A percentile compares a stretch with the other conserved stretches of the same genome.
phyloP scores from a whole-genome alignment of 2,113 vertebrate species.

The Barnardius zonarius region DNA sequence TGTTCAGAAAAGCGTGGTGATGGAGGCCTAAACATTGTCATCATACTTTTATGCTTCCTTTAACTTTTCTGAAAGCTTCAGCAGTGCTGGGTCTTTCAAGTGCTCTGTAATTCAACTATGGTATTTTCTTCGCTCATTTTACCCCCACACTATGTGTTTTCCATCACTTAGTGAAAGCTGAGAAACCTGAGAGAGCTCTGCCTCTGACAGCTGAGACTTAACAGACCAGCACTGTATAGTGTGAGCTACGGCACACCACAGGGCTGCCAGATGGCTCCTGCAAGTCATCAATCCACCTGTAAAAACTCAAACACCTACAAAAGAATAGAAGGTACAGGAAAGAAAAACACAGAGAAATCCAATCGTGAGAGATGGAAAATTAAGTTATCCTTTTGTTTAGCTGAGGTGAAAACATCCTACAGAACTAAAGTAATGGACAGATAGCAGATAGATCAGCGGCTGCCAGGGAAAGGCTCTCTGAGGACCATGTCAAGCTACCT shows the following conservation, averaged over 20 bases:
- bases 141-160: background rate
- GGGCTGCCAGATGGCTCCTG: conserved; percentile 15
- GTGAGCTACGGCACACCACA: background rate
- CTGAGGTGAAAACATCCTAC: background rate
- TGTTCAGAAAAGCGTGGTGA: background rate
- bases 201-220: background rate
- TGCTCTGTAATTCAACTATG: background rate
- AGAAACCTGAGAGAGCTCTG: background rate
- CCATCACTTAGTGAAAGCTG: background rate
- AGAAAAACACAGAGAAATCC: background rate
- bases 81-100: background rate
- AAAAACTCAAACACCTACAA: background rate
- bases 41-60: background rate
- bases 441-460: background rate
- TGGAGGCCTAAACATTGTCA: background rate
- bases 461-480: background rate
- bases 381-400: background rate
- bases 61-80: background rate
- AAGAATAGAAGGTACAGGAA: background rate
- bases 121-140: background rate
- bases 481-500: background rate
- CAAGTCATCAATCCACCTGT: background rate
- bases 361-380: background rate
- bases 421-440: background rate
- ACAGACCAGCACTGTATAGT: background rate